A percentile compares a stretch with the other conserved stretches of the same genome.
Conservation (phyloP, 2,797 vertebrate species). For the Ambastaia sidthimunki region DNA sequence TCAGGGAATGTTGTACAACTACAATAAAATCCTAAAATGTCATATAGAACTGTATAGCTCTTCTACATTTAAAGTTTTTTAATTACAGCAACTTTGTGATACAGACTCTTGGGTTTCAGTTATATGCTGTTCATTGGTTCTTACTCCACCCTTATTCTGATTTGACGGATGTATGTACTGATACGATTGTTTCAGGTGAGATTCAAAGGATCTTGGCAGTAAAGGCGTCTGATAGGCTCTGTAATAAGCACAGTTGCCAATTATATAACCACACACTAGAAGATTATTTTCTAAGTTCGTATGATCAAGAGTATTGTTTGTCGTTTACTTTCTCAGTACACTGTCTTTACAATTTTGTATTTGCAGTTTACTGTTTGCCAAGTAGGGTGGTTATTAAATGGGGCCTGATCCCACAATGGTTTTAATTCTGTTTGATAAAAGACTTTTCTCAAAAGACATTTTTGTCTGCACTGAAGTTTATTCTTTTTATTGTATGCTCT, state of each 20-base stretch:
- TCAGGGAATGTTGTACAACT: slow-evolving; percentile 90
- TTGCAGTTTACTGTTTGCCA: slow-evolving; percentile 53
- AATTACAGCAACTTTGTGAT: slow-evolving; percentile 75
- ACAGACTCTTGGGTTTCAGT: slow-evolving; percentile 65
- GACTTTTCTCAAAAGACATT: background rate
- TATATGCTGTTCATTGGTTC: slow-evolving; percentile 49
- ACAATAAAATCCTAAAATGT: slow-evolving; percentile 80
- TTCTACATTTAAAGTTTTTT: slow-evolving; percentile 71
- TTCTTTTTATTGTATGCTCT: background rate
- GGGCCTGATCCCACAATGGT: slow-evolving; percentile 7
- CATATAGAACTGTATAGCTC: slow-evolving; percentile 81
- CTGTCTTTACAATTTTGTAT: slow-evolving; percentile 50
- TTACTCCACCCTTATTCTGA: slow-evolving; percentile 41
- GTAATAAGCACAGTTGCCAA: slow-evolving; percentile 59
- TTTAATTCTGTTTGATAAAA: slow-evolving; percentile 32
- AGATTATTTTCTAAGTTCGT: slow-evolving; percentile 32
- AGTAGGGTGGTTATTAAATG: slow-evolving; percentile 47
- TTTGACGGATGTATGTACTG: slow-evolving; percentile 48
- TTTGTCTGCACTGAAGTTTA: slow-evolving; percentile 20
- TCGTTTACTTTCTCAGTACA: slow-evolving; percentile 55
- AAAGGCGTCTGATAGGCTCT: slow-evolving; percentile 40
- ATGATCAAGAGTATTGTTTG: slow-evolving; percentile 37
- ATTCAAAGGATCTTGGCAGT: slow-evolving; percentile 33
- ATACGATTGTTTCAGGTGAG: slow-evolving; percentile 25
- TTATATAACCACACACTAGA: slow-evolving; percentile 43